Conservation (phyloP, 2,888 invertebrate genomes). For the Ormyrus rosae region DNA sequence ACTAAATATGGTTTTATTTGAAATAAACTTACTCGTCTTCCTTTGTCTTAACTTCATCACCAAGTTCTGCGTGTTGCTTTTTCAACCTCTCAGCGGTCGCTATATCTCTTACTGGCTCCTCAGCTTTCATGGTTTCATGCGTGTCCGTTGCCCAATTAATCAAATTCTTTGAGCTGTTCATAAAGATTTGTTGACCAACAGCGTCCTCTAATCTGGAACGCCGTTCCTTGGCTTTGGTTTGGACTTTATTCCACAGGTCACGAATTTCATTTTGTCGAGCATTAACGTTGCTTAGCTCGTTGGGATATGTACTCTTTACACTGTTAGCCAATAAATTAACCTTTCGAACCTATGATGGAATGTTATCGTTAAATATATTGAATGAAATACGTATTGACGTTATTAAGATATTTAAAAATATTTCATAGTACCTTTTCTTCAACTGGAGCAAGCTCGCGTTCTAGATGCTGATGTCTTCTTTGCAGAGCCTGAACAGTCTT, state of each 20-base stretch:
- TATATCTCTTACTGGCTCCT: slow-evolving; percentile 90
- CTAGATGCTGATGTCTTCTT: slow-evolving; percentile 93
- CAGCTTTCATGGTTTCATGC: slow-evolving; percentile 87
- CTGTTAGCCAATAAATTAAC: slow-evolving; percentile 92
- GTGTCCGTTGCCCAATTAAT: slow-evolving; percentile 89
- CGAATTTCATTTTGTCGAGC: slow-evolving; percentile 89
- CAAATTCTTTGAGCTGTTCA: slow-evolving; percentile 87
- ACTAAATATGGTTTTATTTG: not conserved
- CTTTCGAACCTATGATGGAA: slow-evolving; percentile 75
- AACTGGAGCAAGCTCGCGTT: slow-evolving; percentile 95
- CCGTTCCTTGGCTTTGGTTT: slow-evolving; percentile 89
- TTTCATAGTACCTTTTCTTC: slow-evolving; percentile 87
- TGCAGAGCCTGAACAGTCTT: slow-evolving; percentile 95
- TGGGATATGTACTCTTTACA: slow-evolving; percentile 94
- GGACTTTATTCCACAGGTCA: slow-evolving; percentile 91
- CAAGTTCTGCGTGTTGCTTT: slow-evolving; percentile 93
- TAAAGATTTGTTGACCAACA: slow-evolving; percentile 96
- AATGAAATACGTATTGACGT: not conserved
- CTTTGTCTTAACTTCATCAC: slow-evolving; percentile 93
- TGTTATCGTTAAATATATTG: slow-evolving; percentile 62
- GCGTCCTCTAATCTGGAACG: slow-evolving; percentile 93
- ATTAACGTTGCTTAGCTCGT: slow-evolving; percentile 91
- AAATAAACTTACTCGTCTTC: slow-evolving; percentile 85
- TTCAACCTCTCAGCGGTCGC: slow-evolving; percentile 93
- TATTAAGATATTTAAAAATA: not conserved